Evolutionary conservation across 2,888 invertebrate species (phyloP), one percentile per base, ranked within the genome.

Genomic region (Schizotus pectinicornis): DNA sequence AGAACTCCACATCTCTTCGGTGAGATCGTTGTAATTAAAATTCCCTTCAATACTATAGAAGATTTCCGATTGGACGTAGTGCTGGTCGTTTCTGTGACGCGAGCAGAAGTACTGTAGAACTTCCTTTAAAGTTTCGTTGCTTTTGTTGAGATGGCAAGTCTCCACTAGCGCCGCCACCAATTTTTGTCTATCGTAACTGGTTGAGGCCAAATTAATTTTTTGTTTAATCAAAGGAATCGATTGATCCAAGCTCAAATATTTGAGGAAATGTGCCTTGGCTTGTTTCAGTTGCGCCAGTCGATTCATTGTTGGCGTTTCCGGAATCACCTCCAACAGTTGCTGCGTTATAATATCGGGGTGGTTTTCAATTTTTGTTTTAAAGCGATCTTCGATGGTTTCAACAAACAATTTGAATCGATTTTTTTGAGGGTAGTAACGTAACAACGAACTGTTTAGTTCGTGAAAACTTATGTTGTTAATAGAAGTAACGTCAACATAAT

Each of bases 221-320:
- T 68, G 62, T 58, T 68, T 70, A 9, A 70, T 38, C 9, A 67
- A n/a, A n/a, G 61, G 30, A 43, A 70, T 61, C 12, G 62, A 62
- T 50, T 60, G 55, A 6, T 43, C 22, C 1, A 61, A 51, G 8
- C 62, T 42, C 13, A 55, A 63, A 38, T 67, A 63, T 35, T 62
- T 62, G 13, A 66, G 50, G 30, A 36, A 64, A 1, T 30, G 8
- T 1, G 46, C 13, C 37, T 61, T 22, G 5, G 22, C 22, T 3
- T 3, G 2, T 22, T 22, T 22, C 5, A 22, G 5, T 22, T 22
- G 22, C 22, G 22, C 22, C 5, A 22, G 5, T 5, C 22, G 22
- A 22, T 22, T 22, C 22, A 22, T 22, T 22, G 22, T 22, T 22
- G 22, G 22, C 5, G 5, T 22, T 22, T 22, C 22, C 22, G 22